A percentile compares a stretch with the other conserved stretches of the same genome.
Evolutionary conservation across 2,888 invertebrate species (phyloP).

Genomic region (Auanema freiburgensis): DNA sequence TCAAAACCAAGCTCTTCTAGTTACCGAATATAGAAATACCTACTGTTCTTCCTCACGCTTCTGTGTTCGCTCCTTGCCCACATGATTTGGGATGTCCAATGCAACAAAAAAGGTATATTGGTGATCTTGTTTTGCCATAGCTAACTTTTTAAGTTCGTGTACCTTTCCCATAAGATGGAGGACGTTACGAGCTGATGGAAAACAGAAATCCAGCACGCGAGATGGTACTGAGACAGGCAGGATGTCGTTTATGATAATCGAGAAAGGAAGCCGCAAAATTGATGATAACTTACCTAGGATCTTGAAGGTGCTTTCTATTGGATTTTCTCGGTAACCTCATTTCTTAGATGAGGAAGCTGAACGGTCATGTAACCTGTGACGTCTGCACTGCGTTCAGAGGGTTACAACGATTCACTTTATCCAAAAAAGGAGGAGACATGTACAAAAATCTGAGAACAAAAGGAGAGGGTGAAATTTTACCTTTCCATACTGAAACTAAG

Average conservation of each 20-base stretch:
- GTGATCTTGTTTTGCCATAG: not conserved
- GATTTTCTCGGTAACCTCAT: not conserved
- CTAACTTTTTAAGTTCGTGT: constrained; percentile 37
- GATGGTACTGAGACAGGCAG: constrained; percentile 69
- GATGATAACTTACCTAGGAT: constrained; percentile 26
- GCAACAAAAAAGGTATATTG: not conserved
- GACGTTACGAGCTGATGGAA: constrained; percentile 55
- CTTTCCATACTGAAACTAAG: constrained; percentile 35
- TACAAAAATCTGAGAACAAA: constrained; percentile 25
- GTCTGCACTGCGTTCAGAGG: constrained; percentile 58
- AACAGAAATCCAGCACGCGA: constrained; percentile 39
- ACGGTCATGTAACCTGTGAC: constrained; percentile 48
- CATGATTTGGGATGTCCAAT: constrained; percentile 79
- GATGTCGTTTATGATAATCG: constrained; percentile 81
- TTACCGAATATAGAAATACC: constrained; percentile 48
- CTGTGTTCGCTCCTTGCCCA: constrained; percentile 74
- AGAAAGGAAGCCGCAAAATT: constrained; percentile 71
- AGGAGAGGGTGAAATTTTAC: constrained; percentile 47
- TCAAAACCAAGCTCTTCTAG: too few relatives aligned
- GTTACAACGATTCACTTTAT: constrained; percentile 49
- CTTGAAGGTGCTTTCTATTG: constrained; percentile 22
- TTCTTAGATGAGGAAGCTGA: constrained; percentile 38
- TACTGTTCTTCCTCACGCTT: constrained; percentile 52
- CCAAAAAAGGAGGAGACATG: constrained; percentile 38
- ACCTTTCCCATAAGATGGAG: constrained; percentile 45